Evolutionary conservation across 2,888 invertebrate genomes (phyloP), one percentile per base, ranked within the genome.

Genomic region (Pollenia amentaria): DNA sequence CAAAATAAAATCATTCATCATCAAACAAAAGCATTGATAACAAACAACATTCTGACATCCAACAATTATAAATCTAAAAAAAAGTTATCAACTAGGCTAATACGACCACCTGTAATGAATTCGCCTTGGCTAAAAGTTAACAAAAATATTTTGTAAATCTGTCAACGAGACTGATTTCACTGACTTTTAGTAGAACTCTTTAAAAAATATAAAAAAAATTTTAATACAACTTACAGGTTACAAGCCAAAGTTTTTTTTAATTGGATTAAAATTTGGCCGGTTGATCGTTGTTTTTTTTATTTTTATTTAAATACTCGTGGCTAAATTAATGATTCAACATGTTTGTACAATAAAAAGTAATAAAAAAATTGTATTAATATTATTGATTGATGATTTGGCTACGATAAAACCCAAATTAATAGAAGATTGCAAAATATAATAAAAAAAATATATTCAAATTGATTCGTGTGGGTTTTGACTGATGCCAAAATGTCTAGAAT

Each of bases 401-500:
- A 21, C 51, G 42, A 78, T 75, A n/a, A 44, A 48, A 46, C 46
- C 16, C 16, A 70, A 57, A 60, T 44, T 29, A 48, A 60, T 21
- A n/a, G 55, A 51, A 62, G 46, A 69, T 0, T 29, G 18, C 42
- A 69, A 67, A 11, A 62, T 21, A 46, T 42, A 12, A 70, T 62
- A 62, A 38, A 57, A 1, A 73, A 73, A 10, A 3, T 29, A 75
- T 75, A 84, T 76, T 76, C 38, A 73, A 82, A 73, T 78, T 77
- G 10, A 53, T 6, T 57, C 38, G 44, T 60, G 87, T 87, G 62
- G 80, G 67, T 69, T 81, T 57, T 76, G 67, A 44, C 84, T 69
- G 84, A 77, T 87, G 87, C 87, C 87, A 87, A 81, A 84, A 69
- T 84, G 87, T 87, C 87, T 87, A 64, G 62, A 67, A 64, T 29